A percentile compares a stretch with the other conserved stretches of the same genome.
phyloP scores from a whole-genome alignment of 2,888 invertebrate species.

The Metellina segmentata region DNA sequence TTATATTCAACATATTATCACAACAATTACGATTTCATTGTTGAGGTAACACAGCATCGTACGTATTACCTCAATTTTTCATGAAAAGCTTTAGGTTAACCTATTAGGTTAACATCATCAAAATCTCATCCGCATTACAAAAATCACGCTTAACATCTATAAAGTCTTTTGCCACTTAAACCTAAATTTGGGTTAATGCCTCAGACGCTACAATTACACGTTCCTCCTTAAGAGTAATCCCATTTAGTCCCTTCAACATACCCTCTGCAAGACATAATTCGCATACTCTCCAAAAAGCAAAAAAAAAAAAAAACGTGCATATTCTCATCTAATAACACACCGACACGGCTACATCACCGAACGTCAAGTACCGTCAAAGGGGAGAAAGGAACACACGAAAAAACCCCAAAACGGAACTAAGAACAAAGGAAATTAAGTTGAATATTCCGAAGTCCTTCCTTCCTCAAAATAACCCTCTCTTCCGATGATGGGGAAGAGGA shows the following conservation, averaged over 20 bases:
- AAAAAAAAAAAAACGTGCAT: not conserved
- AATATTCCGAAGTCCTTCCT: slow-evolving; percentile 20
- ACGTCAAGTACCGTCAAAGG: not conserved
- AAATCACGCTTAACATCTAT: too few species aligned
- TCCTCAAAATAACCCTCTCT: slow-evolving; percentile 20
- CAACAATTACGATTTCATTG: too few species aligned
- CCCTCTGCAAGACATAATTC: not conserved
- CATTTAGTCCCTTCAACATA: not conserved
- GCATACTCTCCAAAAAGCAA: not conserved
- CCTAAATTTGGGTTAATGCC: too few species aligned
- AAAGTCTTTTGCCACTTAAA: too few species aligned
- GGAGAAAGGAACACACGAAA: slow-evolving; percentile 1
- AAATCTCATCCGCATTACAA: too few species aligned
- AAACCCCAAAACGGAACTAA: slow-evolving; percentile 1
- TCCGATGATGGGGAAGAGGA: not conserved
- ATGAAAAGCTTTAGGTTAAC: too few species aligned
- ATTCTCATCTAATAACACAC: not conserved
- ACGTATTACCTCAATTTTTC: too few species aligned
- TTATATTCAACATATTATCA: too few species aligned
- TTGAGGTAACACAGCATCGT: too few species aligned
- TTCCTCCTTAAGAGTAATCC: not conserved
- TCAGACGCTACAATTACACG: not conserved
- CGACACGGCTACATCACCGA: not conserved
- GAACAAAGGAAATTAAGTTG: slow-evolving; percentile 35
- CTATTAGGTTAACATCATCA: too few species aligned